Conservation (phyloP, 2,113 vertebrate species). For the Lampris megalopsis region DNA sequence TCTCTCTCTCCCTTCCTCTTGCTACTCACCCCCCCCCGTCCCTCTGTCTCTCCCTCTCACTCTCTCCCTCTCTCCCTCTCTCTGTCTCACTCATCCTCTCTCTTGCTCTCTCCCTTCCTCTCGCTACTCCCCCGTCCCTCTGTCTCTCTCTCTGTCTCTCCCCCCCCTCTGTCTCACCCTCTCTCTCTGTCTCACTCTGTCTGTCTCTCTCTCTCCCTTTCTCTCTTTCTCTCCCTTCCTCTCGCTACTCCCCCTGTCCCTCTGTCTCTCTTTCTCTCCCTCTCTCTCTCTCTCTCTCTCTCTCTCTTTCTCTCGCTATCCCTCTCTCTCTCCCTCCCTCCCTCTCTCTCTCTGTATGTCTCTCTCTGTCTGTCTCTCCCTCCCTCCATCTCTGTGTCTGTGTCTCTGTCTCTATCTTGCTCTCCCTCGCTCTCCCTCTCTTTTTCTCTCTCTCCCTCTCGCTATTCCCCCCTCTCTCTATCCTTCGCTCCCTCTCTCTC, state of each 20-base stretch:
- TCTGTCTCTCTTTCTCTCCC: background rate
- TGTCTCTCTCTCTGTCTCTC: too few species aligned
- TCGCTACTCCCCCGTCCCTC: too few species aligned
- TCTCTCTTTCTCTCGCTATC: background rate
- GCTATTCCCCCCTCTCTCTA: background rate
- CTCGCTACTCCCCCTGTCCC: background rate
- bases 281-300: background rate
- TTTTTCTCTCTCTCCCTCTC: background rate
- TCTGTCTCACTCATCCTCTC: background rate
- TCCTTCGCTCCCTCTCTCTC: slow-evolving; percentile 3
- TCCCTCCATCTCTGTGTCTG: background rate
- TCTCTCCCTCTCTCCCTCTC: background rate
- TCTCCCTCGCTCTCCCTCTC: background rate
- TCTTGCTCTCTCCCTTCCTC: too few species aligned
- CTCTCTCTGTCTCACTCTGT: background rate
- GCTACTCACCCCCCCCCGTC: background rate
- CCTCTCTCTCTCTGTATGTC: background rate
- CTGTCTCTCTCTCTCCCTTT: background rate
- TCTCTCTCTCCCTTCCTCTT: background rate
- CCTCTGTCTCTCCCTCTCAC: background rate
- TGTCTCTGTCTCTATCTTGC: background rate
- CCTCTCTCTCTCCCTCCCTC: background rate
- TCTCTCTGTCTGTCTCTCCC: background rate
- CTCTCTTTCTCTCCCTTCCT: background rate
- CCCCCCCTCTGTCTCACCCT: too few species aligned